These are phyloP conservation scores for Dryococelus australis DNA, from an alignment of 2,888 invertebrate genomes.

Conservation along the genomic window DNA sequence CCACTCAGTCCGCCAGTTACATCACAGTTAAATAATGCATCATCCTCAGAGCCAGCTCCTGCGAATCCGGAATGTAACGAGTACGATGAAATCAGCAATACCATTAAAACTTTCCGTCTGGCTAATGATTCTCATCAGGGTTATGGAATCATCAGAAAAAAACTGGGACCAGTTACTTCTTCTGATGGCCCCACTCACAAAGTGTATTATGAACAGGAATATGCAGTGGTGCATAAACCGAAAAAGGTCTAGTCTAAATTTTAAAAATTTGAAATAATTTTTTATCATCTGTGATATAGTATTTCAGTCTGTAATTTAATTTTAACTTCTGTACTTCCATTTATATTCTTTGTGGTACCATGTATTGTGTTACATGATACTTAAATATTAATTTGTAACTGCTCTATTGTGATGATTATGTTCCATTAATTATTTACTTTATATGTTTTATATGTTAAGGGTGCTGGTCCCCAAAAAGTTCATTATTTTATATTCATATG, in stretches of 20 bases:
- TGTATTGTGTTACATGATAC: background rate
- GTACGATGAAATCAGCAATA: conserved; percentile 75
- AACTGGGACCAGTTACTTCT: conserved; percentile 63
- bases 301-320: background rate
- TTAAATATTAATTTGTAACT: background rate
- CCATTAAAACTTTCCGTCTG: conserved; percentile 72
- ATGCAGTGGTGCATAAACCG: conserved; percentile 84
- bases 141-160: conserved; percentile 79
- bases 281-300: background rate
- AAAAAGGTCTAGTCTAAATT: conserved; percentile 72
- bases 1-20: conserved; percentile 50
- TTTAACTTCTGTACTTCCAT: background rate
- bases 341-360: background rate
- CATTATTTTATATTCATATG: too few relatives aligned
- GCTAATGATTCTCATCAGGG: conserved; percentile 84
- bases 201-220: conserved; percentile 78
- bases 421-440: background rate
- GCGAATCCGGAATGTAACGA: conserved; percentile 62
- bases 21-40: background rate
- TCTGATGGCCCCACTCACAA: conserved; percentile 61
- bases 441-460: background rate
- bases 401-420: background rate
- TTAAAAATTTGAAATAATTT: background rate
- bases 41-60: conserved; percentile 38
- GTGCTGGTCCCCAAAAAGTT: too few relatives aligned